These are phyloP conservation scores for Campaea margaritaria DNA, from an alignment of 2,888 invertebrate genomes.

Conservation along the genomic window DNA sequence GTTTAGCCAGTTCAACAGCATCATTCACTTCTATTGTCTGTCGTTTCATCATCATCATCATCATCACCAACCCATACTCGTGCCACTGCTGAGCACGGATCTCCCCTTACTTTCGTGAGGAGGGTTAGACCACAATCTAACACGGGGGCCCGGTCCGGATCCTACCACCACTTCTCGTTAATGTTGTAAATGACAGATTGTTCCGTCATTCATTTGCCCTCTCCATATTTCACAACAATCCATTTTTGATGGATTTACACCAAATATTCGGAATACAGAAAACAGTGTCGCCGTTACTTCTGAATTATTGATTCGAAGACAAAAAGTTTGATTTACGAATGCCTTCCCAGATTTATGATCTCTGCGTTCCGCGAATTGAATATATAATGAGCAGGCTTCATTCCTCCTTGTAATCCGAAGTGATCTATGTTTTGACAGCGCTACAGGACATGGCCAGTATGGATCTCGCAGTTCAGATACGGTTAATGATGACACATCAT, in stretches of 20 bases:
- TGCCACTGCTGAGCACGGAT: too few species aligned
- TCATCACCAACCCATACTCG: too few species aligned
- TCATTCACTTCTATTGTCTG: too few species aligned
- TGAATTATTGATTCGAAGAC: constrained; percentile 73
- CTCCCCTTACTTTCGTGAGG: too few species aligned
- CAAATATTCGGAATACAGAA: constrained; percentile 33
- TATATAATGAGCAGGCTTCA: constrained; percentile 63
- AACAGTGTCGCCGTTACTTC: constrained; percentile 52
- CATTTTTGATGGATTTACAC: constrained; percentile 36
- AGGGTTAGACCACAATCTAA: too few species aligned
- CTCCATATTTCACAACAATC: constrained; percentile 34
- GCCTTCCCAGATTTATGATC: constrained; percentile 69
- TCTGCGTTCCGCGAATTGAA: constrained; percentile 70
- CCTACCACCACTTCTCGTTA: neutral
- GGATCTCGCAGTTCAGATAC: neutral
- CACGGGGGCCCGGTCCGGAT: too few species aligned
- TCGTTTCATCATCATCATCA: too few species aligned
- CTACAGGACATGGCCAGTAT: constrained; percentile 11
- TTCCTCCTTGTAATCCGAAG: constrained; percentile 43
- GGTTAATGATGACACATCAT: neutral
- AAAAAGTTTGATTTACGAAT: constrained; percentile 78
- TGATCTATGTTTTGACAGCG: constrained; percentile 37
- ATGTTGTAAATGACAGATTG: constrained; percentile 16
- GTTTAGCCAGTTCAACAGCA: too few species aligned
- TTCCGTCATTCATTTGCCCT: constrained; percentile 17